phyloP scores from a whole-genome alignment of 2,888 invertebrate genomes.

The Agriopis leucophaearia region DNA sequence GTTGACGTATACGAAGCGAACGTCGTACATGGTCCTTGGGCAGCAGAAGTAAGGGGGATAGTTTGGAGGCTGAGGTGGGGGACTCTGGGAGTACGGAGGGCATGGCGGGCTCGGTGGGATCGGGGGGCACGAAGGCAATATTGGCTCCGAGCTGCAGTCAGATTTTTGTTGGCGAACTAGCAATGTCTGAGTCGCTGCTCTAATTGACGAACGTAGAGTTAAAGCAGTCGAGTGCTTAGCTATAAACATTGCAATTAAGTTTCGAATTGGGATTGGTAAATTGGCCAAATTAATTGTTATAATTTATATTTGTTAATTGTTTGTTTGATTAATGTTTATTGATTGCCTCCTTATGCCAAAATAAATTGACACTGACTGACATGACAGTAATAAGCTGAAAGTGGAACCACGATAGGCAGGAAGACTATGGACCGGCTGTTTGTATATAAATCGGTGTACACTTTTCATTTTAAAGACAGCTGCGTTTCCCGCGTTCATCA shows the following conservation, averaged over 20 bases:
- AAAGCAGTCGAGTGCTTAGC: not conserved
- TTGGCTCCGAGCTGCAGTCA: constrained; percentile 3
- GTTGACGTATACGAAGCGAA: constrained; percentile 85
- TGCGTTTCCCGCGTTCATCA: too few relatives aligned
- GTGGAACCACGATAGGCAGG: too few relatives aligned
- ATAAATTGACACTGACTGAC: too few relatives aligned
- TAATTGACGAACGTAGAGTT: not conserved
- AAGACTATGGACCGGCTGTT: too few relatives aligned
- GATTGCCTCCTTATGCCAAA: too few relatives aligned
- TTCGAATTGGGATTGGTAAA: not conserved
- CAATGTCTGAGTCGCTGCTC: not conserved
- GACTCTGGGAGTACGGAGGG: constrained; percentile 39
- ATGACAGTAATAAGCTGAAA: too few relatives aligned
- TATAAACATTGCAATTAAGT: not conserved
- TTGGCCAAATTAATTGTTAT: not conserved
- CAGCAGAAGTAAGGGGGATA: constrained; percentile 63
- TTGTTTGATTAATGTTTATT: not conserved
- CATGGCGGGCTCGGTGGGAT: constrained; percentile 17
- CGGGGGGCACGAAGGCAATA: constrained; percentile 7
- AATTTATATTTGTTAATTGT: not conserved
- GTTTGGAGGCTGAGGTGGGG: constrained; percentile 33
- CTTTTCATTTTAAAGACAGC: too few relatives aligned
- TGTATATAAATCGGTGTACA: too few relatives aligned
- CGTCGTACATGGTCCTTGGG: constrained; percentile 71
- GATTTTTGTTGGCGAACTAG: not conserved